Conservation (phyloP, 2,888 invertebrate species). For the Spodoptera littoralis region DNA sequence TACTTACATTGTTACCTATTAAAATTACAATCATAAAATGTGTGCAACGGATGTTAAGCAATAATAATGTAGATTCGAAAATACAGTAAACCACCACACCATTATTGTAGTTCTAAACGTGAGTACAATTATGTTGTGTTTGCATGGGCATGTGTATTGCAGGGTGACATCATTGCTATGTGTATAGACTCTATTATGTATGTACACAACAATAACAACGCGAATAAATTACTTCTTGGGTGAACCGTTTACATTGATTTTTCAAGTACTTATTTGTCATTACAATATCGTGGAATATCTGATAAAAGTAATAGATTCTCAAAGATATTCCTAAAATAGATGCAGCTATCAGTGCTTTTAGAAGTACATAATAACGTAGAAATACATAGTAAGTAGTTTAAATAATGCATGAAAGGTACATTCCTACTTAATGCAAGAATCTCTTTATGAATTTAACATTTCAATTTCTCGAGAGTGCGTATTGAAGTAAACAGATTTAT, state of each 20-base stretch:
- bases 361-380: slow-evolving; percentile 1
- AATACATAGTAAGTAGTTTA: neutral
- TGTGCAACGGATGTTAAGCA: too few relatives aligned
- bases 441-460: neutral
- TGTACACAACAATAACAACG: slow-evolving; percentile 37
- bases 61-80: slow-evolving; percentile 13
- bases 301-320: slow-evolving; percentile 52
- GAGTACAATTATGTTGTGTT: slow-evolving; percentile 40
- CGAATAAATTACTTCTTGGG: slow-evolving; percentile 45
- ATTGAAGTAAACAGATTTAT: slow-evolving; percentile 2
- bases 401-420: neutral
- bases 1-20: too few relatives aligned
- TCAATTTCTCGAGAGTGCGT: neutral
- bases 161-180: slow-evolving; percentile 60
- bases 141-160: slow-evolving; percentile 50
- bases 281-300: slow-evolving; percentile 44
- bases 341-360: slow-evolving; percentile 19
- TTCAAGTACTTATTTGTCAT: slow-evolving; percentile 42
- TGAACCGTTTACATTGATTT: slow-evolving; percentile 25
- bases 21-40: too few relatives aligned
- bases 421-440: neutral
- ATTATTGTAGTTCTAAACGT: slow-evolving; percentile 42
- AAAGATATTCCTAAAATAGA: slow-evolving; percentile 54
- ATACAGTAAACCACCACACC: slow-evolving; percentile 26
- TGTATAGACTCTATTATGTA: slow-evolving; percentile 44